These are phyloP conservation scores for Procavia capensis DNA, from an alignment of 2,113 vertebrate genomes.

Conservation along the genomic window DNA sequence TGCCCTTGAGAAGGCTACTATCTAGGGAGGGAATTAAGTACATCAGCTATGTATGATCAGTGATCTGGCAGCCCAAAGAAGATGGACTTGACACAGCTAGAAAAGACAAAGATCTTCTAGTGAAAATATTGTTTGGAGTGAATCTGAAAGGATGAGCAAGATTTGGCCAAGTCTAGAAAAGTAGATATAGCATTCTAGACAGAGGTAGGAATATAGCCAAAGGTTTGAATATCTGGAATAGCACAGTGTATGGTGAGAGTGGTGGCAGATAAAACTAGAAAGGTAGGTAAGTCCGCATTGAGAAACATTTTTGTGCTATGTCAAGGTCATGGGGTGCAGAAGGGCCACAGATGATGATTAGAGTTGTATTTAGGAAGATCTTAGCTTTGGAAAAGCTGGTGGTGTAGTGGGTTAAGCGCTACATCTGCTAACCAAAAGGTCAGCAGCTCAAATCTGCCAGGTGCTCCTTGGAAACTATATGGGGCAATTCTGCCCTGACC, in stretches of 20 bases:
- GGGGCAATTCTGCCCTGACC: too few relatives aligned
- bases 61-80: background rate
- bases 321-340: background rate
- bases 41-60: background rate
- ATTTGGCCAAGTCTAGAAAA: background rate
- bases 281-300: background rate
- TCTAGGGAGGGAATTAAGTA: background rate
- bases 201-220: background rate
- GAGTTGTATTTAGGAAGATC: background rate
- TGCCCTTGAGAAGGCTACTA: background rate
- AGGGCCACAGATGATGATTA: background rate
- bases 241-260: accelerated
- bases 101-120: background rate
- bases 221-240: background rate
- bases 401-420: too few relatives aligned
- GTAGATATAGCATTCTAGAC: background rate
- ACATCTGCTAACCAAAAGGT: too few relatives aligned
- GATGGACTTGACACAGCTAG: background rate
- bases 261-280: background rate
- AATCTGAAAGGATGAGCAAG: background rate
- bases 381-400: too few relatives aligned
- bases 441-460: too few relatives aligned
- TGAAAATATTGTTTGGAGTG: background rate
- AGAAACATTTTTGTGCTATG: background rate
- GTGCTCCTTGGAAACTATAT: too few relatives aligned